Percentiles rank a stretch among this genome's conserved stretches.
These are phyloP conservation scores for Epicauta chinensis DNA, from an alignment of 1,140 invertebrate genomes.

Conservation along the genomic window DNA sequence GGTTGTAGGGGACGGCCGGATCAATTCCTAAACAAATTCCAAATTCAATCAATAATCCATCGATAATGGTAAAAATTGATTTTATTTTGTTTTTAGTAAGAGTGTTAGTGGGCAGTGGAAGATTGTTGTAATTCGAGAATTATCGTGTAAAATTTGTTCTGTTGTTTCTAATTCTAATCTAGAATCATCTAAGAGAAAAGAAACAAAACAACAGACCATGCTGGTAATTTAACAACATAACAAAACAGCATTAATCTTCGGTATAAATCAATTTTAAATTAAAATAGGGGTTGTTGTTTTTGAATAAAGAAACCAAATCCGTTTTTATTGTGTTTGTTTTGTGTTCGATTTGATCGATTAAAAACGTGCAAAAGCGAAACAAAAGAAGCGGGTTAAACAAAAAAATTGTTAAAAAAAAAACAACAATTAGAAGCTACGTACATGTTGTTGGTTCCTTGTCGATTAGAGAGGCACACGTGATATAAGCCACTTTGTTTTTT, in stretches of 20 bases:
- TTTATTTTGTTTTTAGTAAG: slow-evolving; percentile 12
- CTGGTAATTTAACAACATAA: slow-evolving; percentile 19
- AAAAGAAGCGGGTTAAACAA: slow-evolving; percentile 14
- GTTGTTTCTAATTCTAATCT: slow-evolving; percentile 7
- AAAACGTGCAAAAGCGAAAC: slow-evolving; percentile 17
- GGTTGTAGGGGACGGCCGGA: slow-evolving; percentile 47
- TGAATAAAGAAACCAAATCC: slow-evolving; percentile 18
- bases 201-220: slow-evolving; percentile 22
- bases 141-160: slow-evolving; percentile 5
- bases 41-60: slow-evolving; percentile 7
- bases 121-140: not conserved
- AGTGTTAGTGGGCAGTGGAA: not conserved
- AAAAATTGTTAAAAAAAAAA: too few relatives aligned
- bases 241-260: slow-evolving; percentile 13
- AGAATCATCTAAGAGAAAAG: slow-evolving; percentile 19
- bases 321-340: slow-evolving; percentile 25
- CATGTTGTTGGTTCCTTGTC: slow-evolving; percentile 15
- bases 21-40: slow-evolving; percentile 49
- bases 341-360: slow-evolving; percentile 9
- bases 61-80: not conserved
- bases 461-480: slow-evolving; percentile 9
- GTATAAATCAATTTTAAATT: not conserved
- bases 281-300: not conserved
- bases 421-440: slow-evolving; percentile 22
- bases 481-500: slow-evolving; percentile 8